Evolutionary conservation across 2,888 invertebrate species (phyloP), one percentile per base, ranked within the genome.

Genomic region (Lycia hirtaria): DNA sequence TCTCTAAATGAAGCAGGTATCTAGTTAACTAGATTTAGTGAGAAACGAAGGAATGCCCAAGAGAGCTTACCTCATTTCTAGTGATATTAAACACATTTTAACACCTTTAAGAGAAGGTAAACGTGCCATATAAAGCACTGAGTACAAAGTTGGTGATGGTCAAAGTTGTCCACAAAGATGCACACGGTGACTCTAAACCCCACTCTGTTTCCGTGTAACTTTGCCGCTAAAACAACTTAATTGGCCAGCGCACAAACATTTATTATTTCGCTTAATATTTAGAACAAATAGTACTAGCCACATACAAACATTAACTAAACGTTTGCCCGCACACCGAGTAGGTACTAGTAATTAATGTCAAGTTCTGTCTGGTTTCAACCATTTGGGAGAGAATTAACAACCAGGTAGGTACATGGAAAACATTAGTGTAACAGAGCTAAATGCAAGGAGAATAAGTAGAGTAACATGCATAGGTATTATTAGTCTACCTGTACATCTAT

Each of bases 91-190:
- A 62, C 63, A 68, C 60, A 64, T 72, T 69, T 64, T 67, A 71
- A 67, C 66, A 63, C 61, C 64, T 71, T 73, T 73, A 76, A 72
- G 69, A 56, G 67, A 63, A 60, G 53, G 56, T 56, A 53, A 57
- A 65, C 55, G 60, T 63, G 60, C 59, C 65, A 71, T 72, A 78
- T 79, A 81, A 83, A 81, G 75, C 72, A 73, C 63, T 65, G 67
- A 86, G 83, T 82, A 80, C 74, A 76, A 85, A 87, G 86, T 86
- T 87, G 65, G 70, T 68, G 76, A 82, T 80, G 83, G 85, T 79
- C 78, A 76, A 87, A 87, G 74, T 87, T 87, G 73, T 66, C 73
- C 73, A 68, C 78, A 79, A 81, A 79, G 76, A 83, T 85, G 83
- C 87, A 86, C 81, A 78, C 69, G 75, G 76, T 76, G 81, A 81